Evolutionary conservation across 2,113 vertebrate species (phyloP), one percentile per base, ranked within the genome.

Genomic region (Cryptotis parvus): DNA sequence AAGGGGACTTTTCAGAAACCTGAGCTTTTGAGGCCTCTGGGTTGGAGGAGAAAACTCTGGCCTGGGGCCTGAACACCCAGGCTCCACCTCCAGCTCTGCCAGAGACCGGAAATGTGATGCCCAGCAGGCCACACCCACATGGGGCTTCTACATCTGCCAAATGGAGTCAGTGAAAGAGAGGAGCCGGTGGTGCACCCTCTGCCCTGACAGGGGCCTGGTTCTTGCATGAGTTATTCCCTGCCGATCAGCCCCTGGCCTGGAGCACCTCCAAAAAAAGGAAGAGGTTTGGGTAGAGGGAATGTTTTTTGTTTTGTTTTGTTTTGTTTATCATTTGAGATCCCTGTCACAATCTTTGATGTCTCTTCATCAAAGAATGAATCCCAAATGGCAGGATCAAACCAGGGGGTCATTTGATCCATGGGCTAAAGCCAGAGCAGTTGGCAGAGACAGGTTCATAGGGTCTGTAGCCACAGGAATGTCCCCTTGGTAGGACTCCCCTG

Each of bases 1-100:
- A 86, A 92, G 35, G 39, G 55, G 65, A 87, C 55, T 96, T 93
- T 92, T 82, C 52, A 61, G 95, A 96, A 94, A 95, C 58, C 65
- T 66, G 81, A 92, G 84, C 58, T 76, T 90, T 80, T 87, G 63
- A 75, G 20, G 35, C 24, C 70, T 76, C 52, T 77, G 76, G 63
- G 41, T 52, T 95, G 9, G 6, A 24, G 37, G 26, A 72, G 27
- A 92, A 45, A 68, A 26, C 4, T 11, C 31, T 58, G 35, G 65
- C 33, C 39, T 6, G 8, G 8, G 45, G 76, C 80, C 26, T 2
- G 1, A 75, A 49, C 24, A 80, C 61, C 35, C 58, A 41, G 29
- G 41, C 43, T 89, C 61, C 45, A 26, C 29, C 37, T 70, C 39
- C 20, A 6, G 65, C 58, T 83, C 52, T 65, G 49, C 33, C 61